Base-by-base conservation (phyloP, 2,113 vertebrate species). In the Leucoraja erinaceus region DNA sequence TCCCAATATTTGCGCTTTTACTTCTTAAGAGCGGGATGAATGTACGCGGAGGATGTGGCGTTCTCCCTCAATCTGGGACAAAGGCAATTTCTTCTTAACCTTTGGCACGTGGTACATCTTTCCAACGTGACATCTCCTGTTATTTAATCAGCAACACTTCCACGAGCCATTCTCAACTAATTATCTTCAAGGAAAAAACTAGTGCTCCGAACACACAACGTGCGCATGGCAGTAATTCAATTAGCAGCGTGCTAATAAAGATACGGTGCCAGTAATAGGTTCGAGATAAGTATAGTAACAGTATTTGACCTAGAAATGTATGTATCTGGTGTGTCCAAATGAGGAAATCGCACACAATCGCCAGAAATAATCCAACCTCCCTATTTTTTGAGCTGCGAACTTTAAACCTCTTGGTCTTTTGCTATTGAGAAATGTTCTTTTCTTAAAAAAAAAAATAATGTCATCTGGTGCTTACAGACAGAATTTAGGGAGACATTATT, bases 251-350 rank as follows among this genome's bases (percentile, higher is more conserved):
- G 68, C 72, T 91, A 91, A 91, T 91, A 91, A 68, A 72, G 90
- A 74, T 72, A 91, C 22, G 63, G 66, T 47, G 72, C 10, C 33
- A 54, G 90, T 91, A 91, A 91, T 91, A 91, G 66, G 66, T 91
- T 91, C 10, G 8, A 74, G 90, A 72, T 91, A 91, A 91, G 90
- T 91, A 91, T 91, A 91, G 90, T 70, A 90, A 79, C 77, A 90
- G 63, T 28, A 18, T 91, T 70, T 91, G 90, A 91, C 90, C 90
- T 54, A 91, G 90, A 91, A 91, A 72, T 91, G 25, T 91, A 68
- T 47, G 25, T 91, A 68, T 47, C 33, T 91, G 38, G 38, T 54
- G 20, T 91, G 22, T 70, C 20, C 68, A 91, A 72, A 72, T 70
- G 18, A 8, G 18, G 25, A 47, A 25, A 54, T 47, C 9, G 18